Evolutionary conservation across 2,113 vertebrate species (phyloP).

Genomic region (Pogonocichla stellata): DNA sequence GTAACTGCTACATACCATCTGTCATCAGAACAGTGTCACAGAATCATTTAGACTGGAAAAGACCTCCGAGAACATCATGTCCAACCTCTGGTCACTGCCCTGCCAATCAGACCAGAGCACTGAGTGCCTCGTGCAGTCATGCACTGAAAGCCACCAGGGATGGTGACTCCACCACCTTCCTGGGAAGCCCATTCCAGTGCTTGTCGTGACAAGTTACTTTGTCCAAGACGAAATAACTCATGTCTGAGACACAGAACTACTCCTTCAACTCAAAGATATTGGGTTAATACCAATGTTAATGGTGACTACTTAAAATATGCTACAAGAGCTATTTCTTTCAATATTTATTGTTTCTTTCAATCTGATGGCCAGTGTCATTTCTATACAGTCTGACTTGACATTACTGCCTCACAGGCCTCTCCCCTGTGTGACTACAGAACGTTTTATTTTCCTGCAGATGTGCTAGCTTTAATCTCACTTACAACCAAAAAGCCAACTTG

Average conservation of each 20-base stretch:
- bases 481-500: not conserved
- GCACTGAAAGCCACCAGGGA: not conserved
- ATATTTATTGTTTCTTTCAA: not conserved
- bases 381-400: not conserved
- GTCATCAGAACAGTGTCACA: not conserved
- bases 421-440: not conserved
- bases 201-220: not conserved
- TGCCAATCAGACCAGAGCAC: not conserved
- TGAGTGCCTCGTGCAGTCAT: rapidly evolving
- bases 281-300: not conserved
- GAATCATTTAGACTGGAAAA: not conserved
- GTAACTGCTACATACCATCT: not conserved
- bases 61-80: not conserved
- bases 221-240: not conserved
- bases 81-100: not conserved
- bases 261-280: not conserved
- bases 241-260: not conserved
- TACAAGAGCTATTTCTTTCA: not conserved
- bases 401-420: not conserved
- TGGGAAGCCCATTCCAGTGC: not conserved
- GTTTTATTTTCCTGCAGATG: not conserved
- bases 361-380: not conserved
- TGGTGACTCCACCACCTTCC: not conserved
- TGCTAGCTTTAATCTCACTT: not conserved
- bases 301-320: not conserved